Evolutionary conservation across 2,888 invertebrate genomes (phyloP).

Genomic region (Trissolcus brochymenae): DNA sequence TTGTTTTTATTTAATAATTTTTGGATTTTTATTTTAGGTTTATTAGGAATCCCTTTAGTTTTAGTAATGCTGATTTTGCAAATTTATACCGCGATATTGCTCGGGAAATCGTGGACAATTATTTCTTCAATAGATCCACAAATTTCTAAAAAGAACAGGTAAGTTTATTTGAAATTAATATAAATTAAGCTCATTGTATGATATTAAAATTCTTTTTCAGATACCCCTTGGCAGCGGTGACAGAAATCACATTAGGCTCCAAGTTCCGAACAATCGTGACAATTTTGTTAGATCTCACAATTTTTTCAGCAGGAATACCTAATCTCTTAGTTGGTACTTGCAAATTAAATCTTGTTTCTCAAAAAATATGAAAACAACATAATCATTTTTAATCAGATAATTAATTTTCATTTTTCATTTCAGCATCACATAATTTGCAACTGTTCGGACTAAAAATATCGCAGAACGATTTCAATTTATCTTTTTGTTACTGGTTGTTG

Average conservation of each 20-base stretch:
- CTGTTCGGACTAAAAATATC: constrained; percentile 85
- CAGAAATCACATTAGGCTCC: constrained; percentile 86
- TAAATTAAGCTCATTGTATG: neutral
- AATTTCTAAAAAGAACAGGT: constrained; percentile 81
- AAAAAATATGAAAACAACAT: too few species aligned
- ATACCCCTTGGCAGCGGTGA: constrained; percentile 90
- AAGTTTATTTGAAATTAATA: constrained; percentile 19
- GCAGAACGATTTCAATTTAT: constrained; percentile 81
- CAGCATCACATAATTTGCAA: constrained; percentile 88
- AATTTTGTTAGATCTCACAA: constrained; percentile 84
- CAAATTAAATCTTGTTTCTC: neutral
- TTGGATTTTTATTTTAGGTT: constrained; percentile 76
- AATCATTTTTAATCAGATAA: neutral
- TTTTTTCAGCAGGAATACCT: constrained; percentile 87
- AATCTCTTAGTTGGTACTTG: constrained; percentile 85
- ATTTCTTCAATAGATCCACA: constrained; percentile 84
- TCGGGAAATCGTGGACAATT: constrained; percentile 89
- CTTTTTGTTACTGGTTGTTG: constrained; percentile 90
- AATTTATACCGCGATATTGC: constrained; percentile 87
- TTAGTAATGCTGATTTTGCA: constrained; percentile 83
- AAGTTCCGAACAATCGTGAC: constrained; percentile 81
- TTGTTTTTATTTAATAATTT: neutral
- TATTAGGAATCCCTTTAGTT: constrained; percentile 84
- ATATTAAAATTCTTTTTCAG: constrained; percentile 74
- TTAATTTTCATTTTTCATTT: constrained; percentile 8